Base-by-base conservation (phyloP, 1,140 invertebrate genomes). In the Drosophila tani region DNA sequence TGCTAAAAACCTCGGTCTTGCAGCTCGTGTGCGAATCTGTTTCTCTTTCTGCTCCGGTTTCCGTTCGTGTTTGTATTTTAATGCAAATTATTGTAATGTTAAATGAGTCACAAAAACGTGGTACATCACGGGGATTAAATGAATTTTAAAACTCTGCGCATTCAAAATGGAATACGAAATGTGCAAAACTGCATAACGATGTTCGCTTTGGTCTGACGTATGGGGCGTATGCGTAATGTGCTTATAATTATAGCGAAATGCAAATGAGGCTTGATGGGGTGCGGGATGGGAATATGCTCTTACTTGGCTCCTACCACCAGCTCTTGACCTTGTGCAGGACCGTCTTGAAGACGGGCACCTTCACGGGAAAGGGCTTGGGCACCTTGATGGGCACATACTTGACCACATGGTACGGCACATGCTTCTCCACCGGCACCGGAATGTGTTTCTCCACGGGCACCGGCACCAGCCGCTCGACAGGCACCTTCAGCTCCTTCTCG, bases 301-400 rank as follows among this genome's bases (percentile, higher is more conserved):
- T 21, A 40, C 43, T 40, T n/a, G 17, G 27, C 5, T 58, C 32
- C 66, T 91, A 92, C 91, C 91, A 92, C 91, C 83, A 91, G 12
- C 91, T 76, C 75, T 94, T 95, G 53, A 94, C 93, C 27, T 94
- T 94, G 71, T 95, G 95, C 77, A 94, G 94, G 57, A 96, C 94
- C 56, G 95, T 95, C 81, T 96, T 96, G 83, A 96, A 95, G 32
- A 96, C 94, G 15, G 96, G 96, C 51, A 96, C 94, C 82, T 96
- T 96, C n/a, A 96, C 95, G 11, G 96, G 96, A 68, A 96, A 96
- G 2, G 96, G 96, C 71, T 96, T 96, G 46, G 96, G 95, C 24
- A 96, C 94, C 8, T 95, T 96, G 9, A 96, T 95, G 2, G 95
- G 95, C 15, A 96, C 94, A 81, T 96, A 95, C 78, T 96, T 96